Percentiles rank a stretch among this genome's conserved stretches.
phyloP scores from a whole-genome alignment of 1,140 invertebrate species.

The Camponotus floridanus region DNA sequence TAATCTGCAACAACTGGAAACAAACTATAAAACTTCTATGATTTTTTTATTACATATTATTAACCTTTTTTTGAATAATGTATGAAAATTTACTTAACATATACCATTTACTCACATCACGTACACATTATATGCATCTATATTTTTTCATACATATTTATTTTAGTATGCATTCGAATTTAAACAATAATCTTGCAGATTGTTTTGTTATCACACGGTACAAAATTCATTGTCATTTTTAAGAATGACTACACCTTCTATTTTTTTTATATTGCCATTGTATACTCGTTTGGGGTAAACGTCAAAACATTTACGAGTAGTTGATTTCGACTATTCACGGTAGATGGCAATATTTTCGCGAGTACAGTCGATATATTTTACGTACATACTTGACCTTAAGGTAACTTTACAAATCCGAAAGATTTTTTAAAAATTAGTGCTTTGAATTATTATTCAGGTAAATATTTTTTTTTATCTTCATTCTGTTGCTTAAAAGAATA shows the following conservation, averaged over 20 bases:
- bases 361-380: background rate
- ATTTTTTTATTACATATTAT: background rate
- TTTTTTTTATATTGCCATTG: background rate
- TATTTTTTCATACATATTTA: background rate
- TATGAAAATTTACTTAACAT: background rate
- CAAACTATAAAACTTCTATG: background rate
- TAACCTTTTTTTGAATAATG: no score
- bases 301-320: background rate
- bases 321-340: background rate
- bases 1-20: background rate
- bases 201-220: background rate
- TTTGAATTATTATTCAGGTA: no score
- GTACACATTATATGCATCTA: background rate
- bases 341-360: slow-evolving; percentile 15
- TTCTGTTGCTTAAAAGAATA: background rate
- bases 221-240: background rate
- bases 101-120: background rate
- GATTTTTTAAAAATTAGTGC: no score
- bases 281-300: no score
- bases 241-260: background rate
- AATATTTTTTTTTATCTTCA: background rate
- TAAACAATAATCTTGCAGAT: background rate
- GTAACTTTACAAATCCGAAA: no score
- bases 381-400: no score
- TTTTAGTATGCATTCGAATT: background rate